phyloP scores from a whole-genome alignment of 2,888 invertebrate genomes.

The Ditylenchus weischeri region DNA sequence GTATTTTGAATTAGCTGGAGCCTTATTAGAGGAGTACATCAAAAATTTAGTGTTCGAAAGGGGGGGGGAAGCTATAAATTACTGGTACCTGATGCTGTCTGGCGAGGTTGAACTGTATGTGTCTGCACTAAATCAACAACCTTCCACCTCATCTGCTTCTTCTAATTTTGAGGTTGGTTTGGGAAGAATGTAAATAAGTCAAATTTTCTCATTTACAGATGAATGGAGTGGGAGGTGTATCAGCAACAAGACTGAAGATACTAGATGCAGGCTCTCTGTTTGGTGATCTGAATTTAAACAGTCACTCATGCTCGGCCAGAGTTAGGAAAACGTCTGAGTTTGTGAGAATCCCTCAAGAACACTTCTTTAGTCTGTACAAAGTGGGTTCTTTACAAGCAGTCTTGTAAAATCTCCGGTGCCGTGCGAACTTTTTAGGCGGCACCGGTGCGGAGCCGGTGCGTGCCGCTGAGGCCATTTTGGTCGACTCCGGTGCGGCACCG shows the following conservation, averaged over 20 bases:
- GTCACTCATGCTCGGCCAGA: slow-evolving; percentile 51
- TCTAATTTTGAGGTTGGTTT: not conserved
- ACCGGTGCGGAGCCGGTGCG: too few species aligned
- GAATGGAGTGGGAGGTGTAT: not conserved
- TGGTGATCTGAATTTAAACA: slow-evolving; percentile 46
- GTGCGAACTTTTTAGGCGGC: too few species aligned
- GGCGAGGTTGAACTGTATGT: slow-evolving; percentile 55
- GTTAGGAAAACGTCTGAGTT: slow-evolving; percentile 47
- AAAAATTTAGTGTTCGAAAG: slow-evolving; percentile 51
- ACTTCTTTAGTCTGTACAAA: slow-evolving; percentile 52
- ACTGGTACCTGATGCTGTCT: slow-evolving; percentile 56
- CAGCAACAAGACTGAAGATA: slow-evolving; percentile 1
- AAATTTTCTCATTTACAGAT: not conserved
- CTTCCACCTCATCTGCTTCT: not conserved
- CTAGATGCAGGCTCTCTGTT: slow-evolving; percentile 45
- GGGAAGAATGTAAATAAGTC: not conserved
- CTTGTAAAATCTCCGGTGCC: too few species aligned
- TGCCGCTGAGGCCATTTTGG: too few species aligned
- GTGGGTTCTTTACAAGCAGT: slow-evolving; percentile 34
- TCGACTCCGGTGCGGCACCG: too few species aligned
- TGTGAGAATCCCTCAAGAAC: slow-evolving; percentile 48
- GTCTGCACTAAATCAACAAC: not conserved
- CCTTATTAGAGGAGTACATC: too few species aligned
- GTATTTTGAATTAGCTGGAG: too few species aligned
- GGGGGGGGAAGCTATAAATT: slow-evolving; percentile 44